Evolutionary conservation across 2,888 invertebrate genomes (phyloP).

Genomic region (Meta bourneti): DNA sequence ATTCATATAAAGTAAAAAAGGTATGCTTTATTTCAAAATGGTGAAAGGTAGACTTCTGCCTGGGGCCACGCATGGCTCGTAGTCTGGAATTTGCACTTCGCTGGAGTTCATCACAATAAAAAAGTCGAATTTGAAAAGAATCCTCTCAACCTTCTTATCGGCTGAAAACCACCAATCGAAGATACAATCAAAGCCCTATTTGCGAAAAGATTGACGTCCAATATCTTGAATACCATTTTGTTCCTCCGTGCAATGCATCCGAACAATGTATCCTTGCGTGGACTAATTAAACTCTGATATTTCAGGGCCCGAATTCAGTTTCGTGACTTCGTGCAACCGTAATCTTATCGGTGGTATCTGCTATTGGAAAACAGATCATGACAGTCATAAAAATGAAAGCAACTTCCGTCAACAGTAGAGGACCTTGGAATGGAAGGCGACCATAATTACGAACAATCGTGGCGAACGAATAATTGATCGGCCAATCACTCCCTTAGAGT

Average conservation of each 20-base stretch:
- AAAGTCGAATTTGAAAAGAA: no score
- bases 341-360: slow-evolving; percentile 1
- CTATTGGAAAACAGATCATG: not conserved
- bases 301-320: not conserved
- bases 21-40: no score
- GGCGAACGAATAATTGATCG: not conserved
- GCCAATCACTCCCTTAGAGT: not conserved
- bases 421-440: no score
- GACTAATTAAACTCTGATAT: slow-evolving; percentile 1
- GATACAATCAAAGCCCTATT: not conserved
- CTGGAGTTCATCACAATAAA: no score
- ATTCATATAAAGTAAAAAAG: no score
- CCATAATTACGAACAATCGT: not conserved
- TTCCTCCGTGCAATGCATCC: not conserved
- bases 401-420: not conserved
- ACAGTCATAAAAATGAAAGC: not conserved
- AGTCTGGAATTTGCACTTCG: no score
- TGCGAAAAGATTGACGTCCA: not conserved
- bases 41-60: no score
- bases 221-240: not conserved
- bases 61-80: no score
- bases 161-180: not conserved
- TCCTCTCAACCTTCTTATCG: no score
- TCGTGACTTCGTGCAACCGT: slow-evolving; percentile 35
- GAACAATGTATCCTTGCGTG: not conserved